Evolutionary conservation across 2,113 vertebrate genomes (phyloP).

Genomic region (Cebus imitator): DNA sequence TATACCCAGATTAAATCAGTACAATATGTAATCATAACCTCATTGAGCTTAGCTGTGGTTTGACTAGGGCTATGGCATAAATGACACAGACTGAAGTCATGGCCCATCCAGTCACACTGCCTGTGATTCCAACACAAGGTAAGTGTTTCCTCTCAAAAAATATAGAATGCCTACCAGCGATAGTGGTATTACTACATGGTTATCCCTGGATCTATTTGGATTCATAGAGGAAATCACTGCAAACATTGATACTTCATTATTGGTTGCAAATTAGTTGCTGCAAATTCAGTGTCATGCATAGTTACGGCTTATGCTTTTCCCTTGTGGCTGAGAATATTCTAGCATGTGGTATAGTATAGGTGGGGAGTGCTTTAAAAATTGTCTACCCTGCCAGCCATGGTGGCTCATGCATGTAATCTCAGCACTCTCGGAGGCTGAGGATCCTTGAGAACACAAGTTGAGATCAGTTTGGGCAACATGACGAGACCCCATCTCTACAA

Average conservation of each 20-base stretch:
- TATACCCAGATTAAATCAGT: neutral
- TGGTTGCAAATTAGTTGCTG: neutral
- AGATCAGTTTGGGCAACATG: too few species aligned
- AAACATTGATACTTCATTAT: neutral
- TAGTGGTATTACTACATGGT: neutral
- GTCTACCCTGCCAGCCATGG: neutral
- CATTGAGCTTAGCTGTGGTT: neutral
- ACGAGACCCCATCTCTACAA: too few species aligned
- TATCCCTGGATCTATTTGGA: neutral
- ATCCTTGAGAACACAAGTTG: too few species aligned
- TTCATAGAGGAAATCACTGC: neutral
- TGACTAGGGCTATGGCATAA: neutral
- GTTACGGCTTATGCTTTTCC: neutral
- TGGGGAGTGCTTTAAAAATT: neutral
- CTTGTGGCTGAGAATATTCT: conserved; percentile 1
- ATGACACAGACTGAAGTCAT: neutral
- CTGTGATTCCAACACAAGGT: neutral
- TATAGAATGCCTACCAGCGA: neutral
- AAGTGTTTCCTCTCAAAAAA: neutral
- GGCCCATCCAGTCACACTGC: neutral
- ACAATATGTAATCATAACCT: neutral
- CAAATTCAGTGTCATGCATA: neutral
- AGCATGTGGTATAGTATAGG: neutral
- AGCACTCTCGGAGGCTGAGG: too few species aligned
- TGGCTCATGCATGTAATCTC: too few species aligned